Conservation (phyloP, 2,797 vertebrate genomes). For the Acipenser transmontanus region DNA sequence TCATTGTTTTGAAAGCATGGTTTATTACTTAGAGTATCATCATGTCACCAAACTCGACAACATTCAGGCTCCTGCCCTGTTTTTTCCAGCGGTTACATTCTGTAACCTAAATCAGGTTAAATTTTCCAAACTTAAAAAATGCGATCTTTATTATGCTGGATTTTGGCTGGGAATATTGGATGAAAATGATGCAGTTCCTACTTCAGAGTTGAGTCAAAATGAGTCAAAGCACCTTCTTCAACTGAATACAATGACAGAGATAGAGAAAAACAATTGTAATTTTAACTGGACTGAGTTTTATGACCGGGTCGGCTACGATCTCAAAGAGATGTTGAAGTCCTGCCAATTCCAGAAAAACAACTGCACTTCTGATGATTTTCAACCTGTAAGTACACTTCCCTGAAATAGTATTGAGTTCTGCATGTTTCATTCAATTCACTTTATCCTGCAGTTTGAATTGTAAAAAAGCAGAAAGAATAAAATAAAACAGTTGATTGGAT, state of each 20-base stretch:
- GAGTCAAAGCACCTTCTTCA: constrained; percentile 15
- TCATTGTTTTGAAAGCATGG: constrained; percentile 10
- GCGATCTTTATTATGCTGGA: constrained; percentile 25
- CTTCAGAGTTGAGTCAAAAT: constrained; percentile 11
- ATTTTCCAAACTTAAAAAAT: constrained; percentile 24
- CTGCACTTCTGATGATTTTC: constrained; percentile 49
- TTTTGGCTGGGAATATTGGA: constrained; percentile 18
- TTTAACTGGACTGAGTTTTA: constrained; percentile 35
- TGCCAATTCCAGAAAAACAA: constrained; percentile 42
- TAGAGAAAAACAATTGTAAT: constrained; percentile 12
- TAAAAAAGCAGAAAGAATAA: too few species aligned
- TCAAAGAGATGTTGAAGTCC: constrained; percentile 46
- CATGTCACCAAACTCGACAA: constrained; percentile 30
- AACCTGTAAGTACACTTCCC: constrained; percentile 46
- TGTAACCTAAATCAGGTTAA: constrained; percentile 28
- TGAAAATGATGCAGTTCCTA: constrained; percentile 22
- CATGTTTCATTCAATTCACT: constrained; percentile 40
- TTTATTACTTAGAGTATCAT: constrained; percentile 26
- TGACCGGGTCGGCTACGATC: constrained; percentile 32
- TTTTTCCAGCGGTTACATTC: constrained; percentile 27
- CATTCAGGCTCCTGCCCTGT: constrained; percentile 15
- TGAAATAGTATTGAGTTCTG: constrained; percentile 45
- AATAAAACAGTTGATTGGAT: too few species aligned
- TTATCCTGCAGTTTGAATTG: constrained; percentile 15
- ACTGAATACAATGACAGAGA: too few species aligned